Base-by-base conservation (phyloP, 2,113 vertebrate genomes). In the Crocuta crocuta region DNA sequence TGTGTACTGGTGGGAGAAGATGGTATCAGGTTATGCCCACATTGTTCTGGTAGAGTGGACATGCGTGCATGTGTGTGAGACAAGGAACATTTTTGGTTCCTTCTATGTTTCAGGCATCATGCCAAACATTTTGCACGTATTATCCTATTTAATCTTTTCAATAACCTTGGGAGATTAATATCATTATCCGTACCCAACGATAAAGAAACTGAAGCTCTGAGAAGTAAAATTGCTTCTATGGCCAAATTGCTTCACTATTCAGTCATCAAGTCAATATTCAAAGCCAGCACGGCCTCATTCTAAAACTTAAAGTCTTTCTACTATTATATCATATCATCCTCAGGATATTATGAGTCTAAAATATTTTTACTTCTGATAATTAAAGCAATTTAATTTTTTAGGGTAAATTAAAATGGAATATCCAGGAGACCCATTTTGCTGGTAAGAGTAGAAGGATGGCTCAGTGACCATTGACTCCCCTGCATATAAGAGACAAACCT, bases 131-230 rank as follows among this genome's bases (percentile, higher is more conserved):
- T 71, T 74, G 82, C 48, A 82, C 58, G 43, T 88, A 80, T 93
- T 89, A 95, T 86, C 92, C 58, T 79, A 39, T 74, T 93, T 89
- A 91, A 91, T 94, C 24, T 73, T 82, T 91, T 86, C 19, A 79
- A 6, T 80, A 89, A 95, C 43, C 48, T 87, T 82, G 45, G 39
- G 83, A 92, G 83, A 87, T 83, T 85, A 82, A 83, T 93, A 26
- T 33, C 78, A 74, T 94, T 81, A 85, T 86, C 33, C 63, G 58
- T 33, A 48, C 21, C 45, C 53, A 45, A 12, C 24, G 35, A 48
- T 90, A 87, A 95, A 91, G 70, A 94, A 43, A 53, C 28, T 24
- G 23, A 82, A 50, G 17, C 65, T 61, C 73, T 15, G 61, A 83
- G 68, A 86, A 93, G 53, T 91, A 43, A 79, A 95, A 87, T 70